Percentiles rank a stretch among this genome's conserved stretches.
phyloP scores from a whole-genome alignment of 2,797 vertebrate genomes.

The Poecilia gillii region DNA sequence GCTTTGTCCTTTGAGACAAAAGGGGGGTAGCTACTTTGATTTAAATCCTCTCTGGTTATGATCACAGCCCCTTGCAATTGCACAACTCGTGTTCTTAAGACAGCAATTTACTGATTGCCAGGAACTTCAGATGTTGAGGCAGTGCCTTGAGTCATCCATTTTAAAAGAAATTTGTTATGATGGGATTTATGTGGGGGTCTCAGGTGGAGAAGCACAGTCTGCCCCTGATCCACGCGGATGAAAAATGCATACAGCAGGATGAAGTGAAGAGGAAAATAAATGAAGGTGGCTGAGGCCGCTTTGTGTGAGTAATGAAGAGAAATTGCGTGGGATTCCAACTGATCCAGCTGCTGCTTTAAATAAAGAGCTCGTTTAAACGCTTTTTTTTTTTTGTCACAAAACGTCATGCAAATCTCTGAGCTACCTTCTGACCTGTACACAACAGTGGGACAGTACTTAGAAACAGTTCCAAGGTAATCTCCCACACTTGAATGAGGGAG shows the following conservation, averaged over 20 bases:
- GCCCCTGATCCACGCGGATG: conserved; percentile 53
- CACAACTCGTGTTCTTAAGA: conserved; percentile 66
- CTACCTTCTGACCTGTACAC: conserved; percentile 76
- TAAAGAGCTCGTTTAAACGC: conserved; percentile 63
- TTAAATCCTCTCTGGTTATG: conserved; percentile 65
- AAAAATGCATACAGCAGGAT: conserved; percentile 65
- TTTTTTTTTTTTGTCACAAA: conserved; percentile 19
- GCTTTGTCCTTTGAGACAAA: conserved; percentile 82
- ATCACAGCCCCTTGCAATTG: conserved; percentile 75
- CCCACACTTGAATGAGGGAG: conserved; percentile 77
- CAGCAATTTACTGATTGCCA: conserved; percentile 79
- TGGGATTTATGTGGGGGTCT: conserved; percentile 41
- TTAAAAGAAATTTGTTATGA: conserved; percentile 45
- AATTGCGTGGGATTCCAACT: conserved; percentile 45
- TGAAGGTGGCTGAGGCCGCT: conserved; percentile 65
- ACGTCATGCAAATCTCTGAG: conserved; percentile 65
- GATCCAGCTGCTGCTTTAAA: conserved; percentile 56
- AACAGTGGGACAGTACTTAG: conserved; percentile 71
- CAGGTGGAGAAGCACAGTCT: conserved; percentile 27
- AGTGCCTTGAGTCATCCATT: conserved; percentile 38
- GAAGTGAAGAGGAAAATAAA: conserved; percentile 62
- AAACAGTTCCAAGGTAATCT: conserved; percentile 77
- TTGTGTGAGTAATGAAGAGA: conserved; percentile 60
- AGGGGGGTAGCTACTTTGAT: conserved; percentile 70
- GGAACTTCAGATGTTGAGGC: conserved; percentile 59